Evolutionary conservation across 1,140 invertebrate species (phyloP), one percentile per base, ranked within the genome.

Genomic region (Heliconius hermathena): DNA sequence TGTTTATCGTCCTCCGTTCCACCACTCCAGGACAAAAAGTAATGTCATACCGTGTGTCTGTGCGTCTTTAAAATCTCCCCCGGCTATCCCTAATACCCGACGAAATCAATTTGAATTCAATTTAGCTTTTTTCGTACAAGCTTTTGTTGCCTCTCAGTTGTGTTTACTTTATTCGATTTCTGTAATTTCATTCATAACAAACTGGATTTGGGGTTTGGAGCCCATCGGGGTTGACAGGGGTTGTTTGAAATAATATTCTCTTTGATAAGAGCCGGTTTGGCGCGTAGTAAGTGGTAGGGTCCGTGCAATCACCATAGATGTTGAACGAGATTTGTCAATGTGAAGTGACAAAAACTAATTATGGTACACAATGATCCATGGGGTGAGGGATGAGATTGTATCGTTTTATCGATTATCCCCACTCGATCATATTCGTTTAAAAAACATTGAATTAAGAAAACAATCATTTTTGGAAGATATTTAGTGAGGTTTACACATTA

Each of bases 151-250:
- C 92, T 92, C 92, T 91, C 91, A 90, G 92, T 93, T 93, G 91
- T 94, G 91, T 94, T 93, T 93, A 94, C 93, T 89, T 94, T 94
- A 94, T 94, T 94, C 92, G 93, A 94, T 94, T 94, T 93, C 92
- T 93, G 91, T 94, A 94, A 94, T 94, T 94, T 94, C 93, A 93
- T 94, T 94, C 93, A 94, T 94, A 93, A 93, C 91, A 94, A 94
- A 94, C 93, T 91, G 92, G 93, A 94, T 94, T 94, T 92, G 88
- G 93, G 92, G 91, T 89, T 91, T 87, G 84, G 85, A 91, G 89
- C 90, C 90, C 88, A 89, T 91, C 88, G 90, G 92, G 89, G 89
- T 90, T 92, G 91, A 92, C 91, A 92, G 90, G 92, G 92, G 93
- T 89, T 46, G 92, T 94, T 94, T 94, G 91, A 93, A 94, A 94